phyloP scores from a whole-genome alignment of 1,140 invertebrate species.

The Neotoxoptera formosana region DNA sequence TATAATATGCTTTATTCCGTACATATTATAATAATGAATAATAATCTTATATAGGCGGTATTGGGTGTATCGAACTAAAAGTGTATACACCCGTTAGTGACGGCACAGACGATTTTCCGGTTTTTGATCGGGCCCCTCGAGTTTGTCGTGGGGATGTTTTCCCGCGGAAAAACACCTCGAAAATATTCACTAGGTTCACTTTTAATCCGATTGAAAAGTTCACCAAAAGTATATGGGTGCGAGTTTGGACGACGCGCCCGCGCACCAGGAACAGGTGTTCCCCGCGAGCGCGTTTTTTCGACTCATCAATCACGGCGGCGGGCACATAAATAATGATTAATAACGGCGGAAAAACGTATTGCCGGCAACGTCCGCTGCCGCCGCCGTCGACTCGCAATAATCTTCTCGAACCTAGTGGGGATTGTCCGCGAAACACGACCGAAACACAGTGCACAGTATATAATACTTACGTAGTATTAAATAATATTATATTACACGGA shows the following conservation, averaged over 20 bases:
- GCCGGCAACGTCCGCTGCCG: not conserved
- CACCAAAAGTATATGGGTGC: not conserved
- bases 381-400: not conserved
- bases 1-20: not conserved
- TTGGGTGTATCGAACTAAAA: not conserved
- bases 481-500: not conserved
- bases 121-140: no score
- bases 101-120: not conserved
- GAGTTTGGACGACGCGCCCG: not conserved
- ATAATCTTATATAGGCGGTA: no score
- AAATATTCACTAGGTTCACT: not conserved
- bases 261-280: not conserved
- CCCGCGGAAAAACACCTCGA: not conserved
- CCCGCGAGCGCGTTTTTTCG: not conserved
- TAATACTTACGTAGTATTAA: not conserved
- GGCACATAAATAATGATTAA: not conserved
- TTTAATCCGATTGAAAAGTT: constrained; percentile 17
- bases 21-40: no score
- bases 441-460: not conserved
- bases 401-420: not conserved
- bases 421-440: not conserved
- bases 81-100: not conserved
- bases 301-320: not conserved
- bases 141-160: not conserved
- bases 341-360: not conserved